A percentile compares a stretch with the other conserved stretches of the same genome.
These are phyloP conservation scores for Clepsis dumicolana DNA, from an alignment of 2,888 invertebrate species.

Conservation along the genomic window DNA sequence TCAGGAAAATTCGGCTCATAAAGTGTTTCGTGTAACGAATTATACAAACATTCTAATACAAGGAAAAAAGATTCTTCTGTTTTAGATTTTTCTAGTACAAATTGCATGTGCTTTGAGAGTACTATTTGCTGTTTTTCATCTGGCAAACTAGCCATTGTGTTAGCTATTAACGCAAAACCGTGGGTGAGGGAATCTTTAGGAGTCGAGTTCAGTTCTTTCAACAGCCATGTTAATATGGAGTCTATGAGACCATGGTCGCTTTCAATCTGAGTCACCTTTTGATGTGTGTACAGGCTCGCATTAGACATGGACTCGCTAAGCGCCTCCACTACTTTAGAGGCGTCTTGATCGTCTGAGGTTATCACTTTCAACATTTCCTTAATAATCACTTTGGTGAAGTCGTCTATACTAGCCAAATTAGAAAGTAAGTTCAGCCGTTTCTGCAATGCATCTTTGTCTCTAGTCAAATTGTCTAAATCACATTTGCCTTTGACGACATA, in stretches of 20 bases:
- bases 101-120: conserved; percentile 60
- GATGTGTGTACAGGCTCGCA: conserved; percentile 62
- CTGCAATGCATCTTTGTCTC: conserved; percentile 64
- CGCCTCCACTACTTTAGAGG: conserved; percentile 68
- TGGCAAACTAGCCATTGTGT: conserved; percentile 69
- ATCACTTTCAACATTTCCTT: conserved; percentile 76
- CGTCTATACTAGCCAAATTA: conserved; percentile 77
- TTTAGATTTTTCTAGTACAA: conserved; percentile 62
- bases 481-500: conserved; percentile 79
- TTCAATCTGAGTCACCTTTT: conserved; percentile 75
- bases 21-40: conserved; percentile 74
- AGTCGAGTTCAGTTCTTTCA: conserved; percentile 60
- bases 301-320: conserved; percentile 69
- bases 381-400: conserved; percentile 78
- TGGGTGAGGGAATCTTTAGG: conserved; percentile 60
- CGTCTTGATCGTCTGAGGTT: conserved; percentile 57
- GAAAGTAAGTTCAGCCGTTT: conserved; percentile 78
- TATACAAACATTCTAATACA: conserved; percentile 82
- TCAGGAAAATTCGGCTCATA: conserved; percentile 65
- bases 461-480: conserved; percentile 64
- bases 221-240: conserved; percentile 70
- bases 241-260: conserved; percentile 76
- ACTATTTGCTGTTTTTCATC: conserved; percentile 65
- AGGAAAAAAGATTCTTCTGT: conserved; percentile 66
- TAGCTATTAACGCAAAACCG: conserved; percentile 69